Percentiles rank a stretch among this genome's conserved stretches.
Evolutionary conservation across 2,113 vertebrate species (phyloP).

Genomic region (Siphamia tubifer): DNA sequence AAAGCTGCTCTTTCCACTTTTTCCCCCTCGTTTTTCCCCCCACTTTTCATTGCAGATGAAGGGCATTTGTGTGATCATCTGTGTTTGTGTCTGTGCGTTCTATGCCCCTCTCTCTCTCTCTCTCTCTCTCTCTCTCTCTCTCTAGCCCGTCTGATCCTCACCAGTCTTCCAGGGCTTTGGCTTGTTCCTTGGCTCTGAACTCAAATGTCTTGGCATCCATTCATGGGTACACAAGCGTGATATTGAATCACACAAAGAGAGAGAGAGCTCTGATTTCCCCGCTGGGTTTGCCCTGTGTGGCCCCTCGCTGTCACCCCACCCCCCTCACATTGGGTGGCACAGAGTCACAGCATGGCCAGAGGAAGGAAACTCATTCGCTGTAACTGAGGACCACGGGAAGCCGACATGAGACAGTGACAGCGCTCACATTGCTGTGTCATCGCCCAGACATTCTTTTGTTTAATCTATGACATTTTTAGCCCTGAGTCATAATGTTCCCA

Average conservation of each 20-base stretch:
- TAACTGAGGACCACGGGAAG: conserved; percentile 8
- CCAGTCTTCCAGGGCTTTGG: conserved; percentile 7
- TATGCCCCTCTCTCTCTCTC: neutral
- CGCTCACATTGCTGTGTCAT: neutral
- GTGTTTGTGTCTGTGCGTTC: neutral
- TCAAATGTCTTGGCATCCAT: conserved; percentile 58
- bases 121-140: too few relatives aligned
- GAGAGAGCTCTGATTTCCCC: conserved; percentile 62
- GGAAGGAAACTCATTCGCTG: conserved; percentile 55
- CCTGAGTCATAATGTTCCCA: neutral
- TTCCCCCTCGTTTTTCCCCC: neutral
- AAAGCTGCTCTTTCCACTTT: neutral
- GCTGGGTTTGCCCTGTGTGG: conserved; percentile 56
- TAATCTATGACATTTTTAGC: neutral
- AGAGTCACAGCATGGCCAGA: conserved; percentile 33
- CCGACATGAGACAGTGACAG: neutral
- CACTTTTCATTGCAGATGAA: too few relatives aligned
- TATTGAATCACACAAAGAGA: conserved; percentile 72
- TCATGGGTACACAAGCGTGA: conserved; percentile 69
- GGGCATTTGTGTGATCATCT: neutral
- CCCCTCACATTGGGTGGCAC: conserved; percentile 48
- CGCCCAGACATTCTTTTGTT: neutral
- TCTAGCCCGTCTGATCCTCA: conserved; percentile 1
- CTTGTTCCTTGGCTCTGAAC: conserved; percentile 53
- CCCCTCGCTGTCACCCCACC: conserved; percentile 17